Conservation (phyloP, 92 coral and sea anemone genomes). For the Palythoa grandiflora region DNA sequence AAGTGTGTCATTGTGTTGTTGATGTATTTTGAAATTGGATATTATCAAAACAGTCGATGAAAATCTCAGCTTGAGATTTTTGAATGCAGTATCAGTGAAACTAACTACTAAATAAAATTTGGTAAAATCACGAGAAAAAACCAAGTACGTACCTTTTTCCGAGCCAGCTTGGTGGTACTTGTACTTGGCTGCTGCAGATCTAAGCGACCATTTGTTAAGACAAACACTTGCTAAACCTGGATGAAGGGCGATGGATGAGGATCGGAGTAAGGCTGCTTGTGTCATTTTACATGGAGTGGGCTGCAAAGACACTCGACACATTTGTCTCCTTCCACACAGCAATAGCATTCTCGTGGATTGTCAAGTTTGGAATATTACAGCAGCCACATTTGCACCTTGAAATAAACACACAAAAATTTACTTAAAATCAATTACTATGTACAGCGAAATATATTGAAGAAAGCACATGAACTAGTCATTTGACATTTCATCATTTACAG, state of each 20-base stretch:
- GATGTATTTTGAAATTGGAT: no score
- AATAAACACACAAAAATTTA: no score
- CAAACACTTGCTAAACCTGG: conserved; percentile 6
- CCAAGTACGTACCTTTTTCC: conserved; percentile 25
- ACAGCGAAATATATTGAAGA: no score
- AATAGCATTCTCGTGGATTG: neutral
- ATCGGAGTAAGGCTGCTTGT: no score
- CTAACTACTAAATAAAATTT: neutral
- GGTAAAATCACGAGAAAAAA: neutral
- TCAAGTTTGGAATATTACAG: no score
- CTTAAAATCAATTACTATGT: no score
- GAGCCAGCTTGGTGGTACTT: conserved; percentile 43
- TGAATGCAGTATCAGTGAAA: neutral
- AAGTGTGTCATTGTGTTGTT: neutral
- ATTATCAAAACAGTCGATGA: neutral
- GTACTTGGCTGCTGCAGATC: conserved; percentile 40
- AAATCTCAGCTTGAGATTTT: neutral
- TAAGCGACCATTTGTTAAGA: conserved; percentile 15
- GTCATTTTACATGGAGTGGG: conserved; percentile 1
- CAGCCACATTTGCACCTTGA: no score
- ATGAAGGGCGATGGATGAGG: conserved; percentile 16
- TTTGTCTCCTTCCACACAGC: neutral
- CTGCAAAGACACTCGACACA: conserved; percentile 23
- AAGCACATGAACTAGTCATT: no score
- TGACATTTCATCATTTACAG: no score